Base-by-base conservation (phyloP, 1,140 invertebrate genomes). In the Stegodyphus dumicola region DNA sequence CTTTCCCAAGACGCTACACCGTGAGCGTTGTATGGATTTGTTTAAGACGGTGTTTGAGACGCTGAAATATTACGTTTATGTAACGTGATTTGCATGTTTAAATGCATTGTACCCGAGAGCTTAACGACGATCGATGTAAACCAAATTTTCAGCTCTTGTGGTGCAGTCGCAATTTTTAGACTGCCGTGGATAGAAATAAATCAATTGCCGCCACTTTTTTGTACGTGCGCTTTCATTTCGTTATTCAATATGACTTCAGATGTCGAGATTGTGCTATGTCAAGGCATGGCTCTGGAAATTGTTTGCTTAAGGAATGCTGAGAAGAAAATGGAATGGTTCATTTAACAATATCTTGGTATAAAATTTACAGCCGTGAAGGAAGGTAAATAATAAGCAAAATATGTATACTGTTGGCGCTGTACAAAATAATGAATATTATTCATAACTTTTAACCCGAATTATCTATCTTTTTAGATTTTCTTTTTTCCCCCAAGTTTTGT, bases 81-180 rank as follows among this genome's bases (percentile, higher is more conserved):
- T 81, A 81, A 81, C 69, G 69, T 73, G 78, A 81, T 81, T 81
- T 81, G 56, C 69, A 81, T 81, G 78, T 81, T 69, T 81, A 81
- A 81, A 81, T 81, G 67, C 52, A 69, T 81, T 81, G 78, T 81
- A 81, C 78, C 53, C 70, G 9, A n/a, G 69, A 54, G 78, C 78
- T 73, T 73, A 73, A 73, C n/a, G n/a, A 51, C 69, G 78, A 73
- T 81, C 78, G 69, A 81, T 81, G 70, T 69, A 81, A 81, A 81
- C 67, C 18, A 54, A 81, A 81, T 81, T 73, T 56, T 64, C 69
- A 52, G 69, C 69, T 81, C 54, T 73, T 81, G 78, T 54, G 70
- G 78, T 73, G 48, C 78, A 60, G 54, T 73, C 64, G 67, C 70
- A 73, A 73, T 71, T 81, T 80, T 70, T 33, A 33, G 33, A 33